These are phyloP conservation scores for Halichoeres trimaculatus DNA, from an alignment of 2,113 vertebrate species.

Conservation along the genomic window DNA sequence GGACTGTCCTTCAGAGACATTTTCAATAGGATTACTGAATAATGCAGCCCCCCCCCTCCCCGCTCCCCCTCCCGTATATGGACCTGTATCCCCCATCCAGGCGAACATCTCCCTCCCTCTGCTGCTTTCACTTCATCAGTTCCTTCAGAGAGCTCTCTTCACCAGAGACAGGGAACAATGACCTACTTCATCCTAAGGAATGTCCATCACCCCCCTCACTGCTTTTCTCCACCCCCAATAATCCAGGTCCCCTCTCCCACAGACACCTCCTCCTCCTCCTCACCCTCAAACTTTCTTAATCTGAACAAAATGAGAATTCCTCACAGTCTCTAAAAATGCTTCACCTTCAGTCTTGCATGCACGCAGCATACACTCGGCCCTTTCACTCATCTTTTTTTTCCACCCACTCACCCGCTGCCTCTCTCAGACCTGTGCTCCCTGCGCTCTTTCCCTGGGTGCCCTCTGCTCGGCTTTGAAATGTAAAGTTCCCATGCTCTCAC, in stretches of 20 bases:
- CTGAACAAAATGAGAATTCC: conserved; percentile 85
- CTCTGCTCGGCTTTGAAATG: conserved; percentile 76
- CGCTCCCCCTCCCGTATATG: conserved; percentile 56
- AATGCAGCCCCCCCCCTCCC: conserved; percentile 64
- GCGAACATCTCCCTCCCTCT: conserved; percentile 66
- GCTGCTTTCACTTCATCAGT: conserved; percentile 84
- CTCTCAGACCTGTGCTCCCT: conserved; percentile 46
- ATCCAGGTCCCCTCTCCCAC: conserved; percentile 78
- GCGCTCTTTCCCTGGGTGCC: conserved; percentile 56
- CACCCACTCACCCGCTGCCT: conserved; percentile 10
- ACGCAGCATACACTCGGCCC: conserved; percentile 25
- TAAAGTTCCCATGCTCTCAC: conserved; percentile 79
- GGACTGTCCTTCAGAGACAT: conserved; percentile 81
- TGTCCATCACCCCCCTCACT: conserved; percentile 71
- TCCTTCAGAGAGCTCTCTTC: conserved; percentile 84
- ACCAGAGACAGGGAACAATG: conserved; percentile 84
- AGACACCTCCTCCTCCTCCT: conserved; percentile 31
- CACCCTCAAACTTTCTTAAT: conserved; percentile 75
- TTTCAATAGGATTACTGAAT: conserved; percentile 88
- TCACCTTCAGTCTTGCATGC: conserved; percentile 67
- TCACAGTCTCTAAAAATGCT: conserved; percentile 69
- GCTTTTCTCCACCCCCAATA: conserved; percentile 66
- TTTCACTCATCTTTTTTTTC: conserved; percentile 46
- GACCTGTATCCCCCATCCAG: conserved; percentile 76
- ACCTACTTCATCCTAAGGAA: conserved; percentile 87